A percentile compares a stretch with the other conserved stretches of the same genome.
Conservation (phyloP, 2,113 vertebrate species). For the Origma solitaria region DNA sequence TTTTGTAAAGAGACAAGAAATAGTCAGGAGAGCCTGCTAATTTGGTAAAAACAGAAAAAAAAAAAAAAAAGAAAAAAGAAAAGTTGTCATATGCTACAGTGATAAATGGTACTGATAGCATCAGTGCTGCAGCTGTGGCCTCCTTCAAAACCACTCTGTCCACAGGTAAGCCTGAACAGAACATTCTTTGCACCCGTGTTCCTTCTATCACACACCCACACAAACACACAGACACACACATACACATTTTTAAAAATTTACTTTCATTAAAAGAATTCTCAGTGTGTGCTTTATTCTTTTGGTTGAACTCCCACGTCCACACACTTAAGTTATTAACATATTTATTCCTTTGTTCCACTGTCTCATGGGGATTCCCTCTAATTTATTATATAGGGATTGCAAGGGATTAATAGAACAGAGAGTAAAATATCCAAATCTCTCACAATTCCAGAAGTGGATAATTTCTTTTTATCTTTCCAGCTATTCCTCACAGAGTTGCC, state of each 20-base stretch:
- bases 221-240: not conserved
- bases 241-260: no score
- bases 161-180: not conserved
- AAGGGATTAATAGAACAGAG: not conserved
- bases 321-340: not conserved
- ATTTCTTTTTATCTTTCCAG: conserved; percentile 3
- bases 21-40: not conserved
- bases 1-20: not conserved
- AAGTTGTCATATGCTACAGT: not conserved
- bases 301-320: not conserved
- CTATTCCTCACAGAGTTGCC: not conserved
- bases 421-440: not conserved
- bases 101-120: not conserved
- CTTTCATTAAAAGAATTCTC: not conserved
- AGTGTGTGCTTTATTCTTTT: not conserved
- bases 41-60: not conserved
- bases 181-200: not conserved
- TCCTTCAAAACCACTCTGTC: not conserved
- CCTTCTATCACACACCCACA: not conserved
- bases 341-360: not conserved
- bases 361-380: not conserved
- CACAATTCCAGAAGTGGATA: not conserved
- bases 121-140: not conserved
- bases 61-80: not conserved
- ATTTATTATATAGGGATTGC: not conserved